Percentiles rank a stretch among this genome's conserved stretches.
These are phyloP conservation scores for Forbesichthys papilliferus DNA, from an alignment of 2,113 vertebrate species.

Conservation along the genomic window DNA sequence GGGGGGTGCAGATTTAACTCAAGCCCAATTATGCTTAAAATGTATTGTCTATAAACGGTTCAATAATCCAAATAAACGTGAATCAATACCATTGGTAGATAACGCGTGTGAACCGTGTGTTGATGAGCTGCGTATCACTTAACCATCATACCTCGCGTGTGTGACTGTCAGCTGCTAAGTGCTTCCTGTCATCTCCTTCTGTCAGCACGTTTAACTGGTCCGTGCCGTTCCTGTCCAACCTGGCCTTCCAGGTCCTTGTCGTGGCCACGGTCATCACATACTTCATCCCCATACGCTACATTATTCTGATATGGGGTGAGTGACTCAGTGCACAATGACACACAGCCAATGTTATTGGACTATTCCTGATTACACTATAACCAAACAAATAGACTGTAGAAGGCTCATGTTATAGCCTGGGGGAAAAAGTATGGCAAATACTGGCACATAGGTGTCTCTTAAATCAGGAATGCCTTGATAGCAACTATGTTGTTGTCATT, in stretches of 20 bases:
- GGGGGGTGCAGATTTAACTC: too few species aligned
- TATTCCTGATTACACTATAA: background rate
- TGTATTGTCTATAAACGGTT: too few species aligned
- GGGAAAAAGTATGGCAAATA: conserved; percentile 40
- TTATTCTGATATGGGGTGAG: conserved; percentile 96
- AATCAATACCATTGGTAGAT: too few species aligned
- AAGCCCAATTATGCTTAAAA: too few species aligned
- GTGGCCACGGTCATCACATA: conserved; percentile 81
- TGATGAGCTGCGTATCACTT: too few species aligned
- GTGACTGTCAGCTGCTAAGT: background rate
- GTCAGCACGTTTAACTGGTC: conserved; percentile 96
- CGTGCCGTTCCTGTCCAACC: conserved; percentile 87
- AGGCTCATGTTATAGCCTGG: conserved; percentile 3
- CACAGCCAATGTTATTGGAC: background rate
- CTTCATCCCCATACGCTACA: conserved; percentile 88
- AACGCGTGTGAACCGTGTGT: too few species aligned
- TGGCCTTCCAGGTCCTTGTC: conserved; percentile 86
- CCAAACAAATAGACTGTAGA: background rate
- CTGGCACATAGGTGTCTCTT: background rate
- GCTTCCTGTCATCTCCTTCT: conserved; percentile 23
- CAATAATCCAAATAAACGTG: too few species aligned
- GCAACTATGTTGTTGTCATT: conserved; percentile 39
- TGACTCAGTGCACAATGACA: conserved; percentile 20
- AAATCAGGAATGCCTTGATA: conserved; percentile 30
- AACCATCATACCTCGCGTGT: too few species aligned